Evolutionary conservation across 2,797 vertebrate species (phyloP), one percentile per base, ranked within the genome.

Genomic region (Lacerta agilis): DNA sequence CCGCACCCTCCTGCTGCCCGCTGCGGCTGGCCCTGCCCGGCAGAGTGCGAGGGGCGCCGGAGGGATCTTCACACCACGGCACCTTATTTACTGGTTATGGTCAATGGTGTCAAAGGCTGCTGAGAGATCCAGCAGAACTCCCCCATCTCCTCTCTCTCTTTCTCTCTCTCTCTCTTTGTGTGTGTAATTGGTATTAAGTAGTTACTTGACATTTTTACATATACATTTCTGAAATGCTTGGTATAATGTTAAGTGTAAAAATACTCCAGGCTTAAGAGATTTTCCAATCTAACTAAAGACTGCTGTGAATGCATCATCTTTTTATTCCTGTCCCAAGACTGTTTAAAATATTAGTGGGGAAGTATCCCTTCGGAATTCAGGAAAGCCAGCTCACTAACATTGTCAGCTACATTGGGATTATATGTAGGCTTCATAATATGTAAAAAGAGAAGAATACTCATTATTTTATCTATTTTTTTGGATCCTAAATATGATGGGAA

Each of bases 311-410:
- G 77, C 49, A 80, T 2, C 88, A 71, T 13, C 4, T 88, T 67
- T 90, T 75, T 90, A 89, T 85, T 82, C n/a, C 66, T 79, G 0
- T 78, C 41, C 43, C 41, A 89, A 91, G 58, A 71, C 41, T 83
- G 8, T 55, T 88, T 86, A 82, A 87, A 89, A 90, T 27, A 82
- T 11, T 82, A 89, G 10, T 80, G 29, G 3, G 78, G 8, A 58
- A 87, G 91, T 85, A 91, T 75, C 41, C 67, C 61, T 85, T 88
- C 85, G 55, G 85, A 29, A 72, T 78, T 15, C 25, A 90, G 43
- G 66, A 89, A 92, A 92, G 64, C 1, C 86, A 86, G 5, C 73
- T 58, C 86, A 81, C 36, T 86, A 45, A 82, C 38, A 67, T 86
- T 75, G 49, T 87, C 38, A n/a, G 83, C 45, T 66, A 77, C 18